Evolutionary conservation across 2,888 invertebrate genomes (phyloP), one percentile per base, ranked within the genome.

Genomic region (Lamproptera curius): DNA sequence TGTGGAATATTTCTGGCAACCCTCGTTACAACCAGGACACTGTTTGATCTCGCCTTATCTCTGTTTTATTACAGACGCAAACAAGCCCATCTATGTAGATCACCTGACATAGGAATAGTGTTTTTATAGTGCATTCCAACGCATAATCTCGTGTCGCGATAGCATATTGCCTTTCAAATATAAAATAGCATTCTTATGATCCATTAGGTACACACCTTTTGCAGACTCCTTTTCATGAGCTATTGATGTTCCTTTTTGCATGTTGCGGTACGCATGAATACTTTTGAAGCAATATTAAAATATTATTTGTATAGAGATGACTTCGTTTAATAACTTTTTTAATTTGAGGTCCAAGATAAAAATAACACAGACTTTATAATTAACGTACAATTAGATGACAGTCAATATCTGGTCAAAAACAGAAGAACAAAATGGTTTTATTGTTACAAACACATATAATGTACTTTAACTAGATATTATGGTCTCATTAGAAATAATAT

Each of bases 81-180:
- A 76, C 73, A 74, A 54, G 58, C 46, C 36, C 55, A 54, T 59
- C 61, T 64, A 72, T 70, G 70, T 77, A 74, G 76, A 78, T 77
- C 74, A 78, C 72, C 77, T 77, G 75, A 76, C 74, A 73, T 71
- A 75, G 73, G 76, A 83, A 79, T 79, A 76, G 68, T 81, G 76
- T 84, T 84, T 81, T 74, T 76, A 65, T 67, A 76, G 62, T 71
- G 66, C 77, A 82, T 85, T 79, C 83, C 72, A 73, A 61, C 51
- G 63, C 73, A 56, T 61, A 76, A 80, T 79, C 80, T 78, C 63
- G 65, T 68, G 70, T 65, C 67, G 66, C 61, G 76, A 79, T 76
- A 76, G 73, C 59, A 61, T 61, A 57, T 61, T 61, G 57, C 61
- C 57, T 61, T 62, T 62, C 60, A 61, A 61, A 64, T 59, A 61